These are phyloP conservation scores for Scaptomyza polygonia DNA, from an alignment of 2,888 invertebrate genomes.

Conservation along the genomic window DNA sequence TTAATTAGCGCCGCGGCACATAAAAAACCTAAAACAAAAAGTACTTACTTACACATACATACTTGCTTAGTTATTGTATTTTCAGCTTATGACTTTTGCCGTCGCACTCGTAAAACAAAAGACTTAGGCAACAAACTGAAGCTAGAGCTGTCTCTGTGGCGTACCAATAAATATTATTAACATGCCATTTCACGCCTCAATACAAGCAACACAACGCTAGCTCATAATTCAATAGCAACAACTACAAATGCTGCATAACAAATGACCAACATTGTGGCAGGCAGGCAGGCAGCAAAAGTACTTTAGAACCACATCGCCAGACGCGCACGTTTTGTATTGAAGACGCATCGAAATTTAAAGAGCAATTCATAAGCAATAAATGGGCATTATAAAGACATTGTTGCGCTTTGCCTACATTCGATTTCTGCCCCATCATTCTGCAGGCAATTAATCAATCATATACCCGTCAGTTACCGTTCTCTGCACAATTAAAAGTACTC, in stretches of 20 bases:
- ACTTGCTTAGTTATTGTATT: constrained; percentile 6
- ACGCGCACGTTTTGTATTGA: constrained; percentile 65
- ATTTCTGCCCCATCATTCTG: constrained; percentile 70
- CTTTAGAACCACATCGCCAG: constrained; percentile 22
- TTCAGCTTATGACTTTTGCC: constrained; percentile 28
- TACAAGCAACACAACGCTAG: constrained; percentile 62
- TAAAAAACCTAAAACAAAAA: constrained; percentile 32
- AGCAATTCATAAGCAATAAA: constrained; percentile 78
- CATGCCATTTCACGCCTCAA: constrained; percentile 80
- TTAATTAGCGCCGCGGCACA: constrained; percentile 48
- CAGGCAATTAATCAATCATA: constrained; percentile 65
- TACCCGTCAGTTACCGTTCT: constrained; percentile 70
- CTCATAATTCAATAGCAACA: constrained; percentile 73
- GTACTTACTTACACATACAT: constrained; percentile 14
- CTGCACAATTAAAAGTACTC: constrained; percentile 59
- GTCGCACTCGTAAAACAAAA: constrained; percentile 64
- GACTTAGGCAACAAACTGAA: constrained; percentile 71
- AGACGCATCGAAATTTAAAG: constrained; percentile 80
- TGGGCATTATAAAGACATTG: constrained; percentile 68
- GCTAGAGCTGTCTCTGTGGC: constrained; percentile 19
- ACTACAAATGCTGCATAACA: constrained; percentile 73
- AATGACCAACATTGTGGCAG: constrained; percentile 54
- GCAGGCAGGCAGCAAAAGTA: background rate
- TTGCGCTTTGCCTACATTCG: constrained; percentile 7
- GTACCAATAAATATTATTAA: constrained; percentile 67